Evolutionary conservation across 2,113 vertebrate species (phyloP).

Genomic region (Caloenas nicobarica): DNA sequence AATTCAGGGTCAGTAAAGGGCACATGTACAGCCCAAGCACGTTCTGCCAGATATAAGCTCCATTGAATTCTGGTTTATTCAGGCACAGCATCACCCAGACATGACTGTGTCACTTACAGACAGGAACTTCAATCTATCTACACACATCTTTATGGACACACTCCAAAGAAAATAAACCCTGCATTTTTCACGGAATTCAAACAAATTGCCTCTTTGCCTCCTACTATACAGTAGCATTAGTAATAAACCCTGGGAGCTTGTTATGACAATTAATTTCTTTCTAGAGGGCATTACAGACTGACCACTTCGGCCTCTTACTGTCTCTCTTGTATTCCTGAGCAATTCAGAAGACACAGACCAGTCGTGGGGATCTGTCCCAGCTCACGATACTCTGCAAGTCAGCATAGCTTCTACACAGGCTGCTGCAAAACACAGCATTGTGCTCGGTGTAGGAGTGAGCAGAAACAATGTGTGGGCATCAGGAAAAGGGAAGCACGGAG

Average conservation of each 20-base stretch:
- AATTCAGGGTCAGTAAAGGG: not conserved
- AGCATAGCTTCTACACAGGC: not conserved
- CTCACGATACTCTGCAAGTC: not conserved
- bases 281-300: not conserved
- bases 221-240: not conserved
- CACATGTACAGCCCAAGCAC: not conserved
- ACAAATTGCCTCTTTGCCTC: not conserved
- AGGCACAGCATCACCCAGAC: not conserved
- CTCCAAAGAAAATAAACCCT: not conserved
- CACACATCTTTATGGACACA: not conserved
- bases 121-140: not conserved
- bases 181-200: not conserved
- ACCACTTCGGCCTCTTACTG: not conserved
- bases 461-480: not conserved
- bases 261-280: not conserved
- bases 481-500: not conserved
- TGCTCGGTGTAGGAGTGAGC: not conserved
- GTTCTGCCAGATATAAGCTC: not conserved
- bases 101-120: not conserved
- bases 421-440: not conserved
- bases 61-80: not conserved
- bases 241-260: not conserved
- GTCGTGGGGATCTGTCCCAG: not conserved
- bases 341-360: not conserved
- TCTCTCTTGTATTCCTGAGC: not conserved